Percentiles rank a stretch among this genome's conserved stretches.
Evolutionary conservation across 37 sponge, comb jelly and placozoan genomes (phyloP).

Genomic region (Amphimedon queenslandica): DNA sequence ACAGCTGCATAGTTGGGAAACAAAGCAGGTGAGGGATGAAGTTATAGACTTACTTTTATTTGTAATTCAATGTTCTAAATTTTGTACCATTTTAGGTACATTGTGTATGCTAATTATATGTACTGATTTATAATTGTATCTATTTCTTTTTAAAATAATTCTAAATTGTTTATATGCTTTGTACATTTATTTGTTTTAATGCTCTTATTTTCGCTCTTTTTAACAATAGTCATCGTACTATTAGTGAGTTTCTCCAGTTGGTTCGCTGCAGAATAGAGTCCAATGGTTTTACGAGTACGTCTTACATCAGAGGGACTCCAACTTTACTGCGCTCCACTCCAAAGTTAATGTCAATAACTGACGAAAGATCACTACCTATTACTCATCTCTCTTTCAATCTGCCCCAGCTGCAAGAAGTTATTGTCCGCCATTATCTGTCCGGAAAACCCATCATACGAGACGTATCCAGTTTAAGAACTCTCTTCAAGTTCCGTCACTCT

Average conservation of each 20-base stretch:
- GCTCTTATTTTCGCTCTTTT: not conserved
- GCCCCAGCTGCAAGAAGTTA: conserved; percentile 49
- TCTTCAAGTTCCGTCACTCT: conserved; percentile 56
- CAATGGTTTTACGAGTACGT: not conserved
- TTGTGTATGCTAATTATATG: too few species aligned
- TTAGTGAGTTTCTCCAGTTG: conserved; percentile 47
- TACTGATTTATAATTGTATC: not conserved
- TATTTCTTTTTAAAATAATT: not conserved
- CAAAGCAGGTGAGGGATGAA: conserved; percentile 14
- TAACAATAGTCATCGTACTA: conserved; percentile 48
- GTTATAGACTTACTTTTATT: not conserved
- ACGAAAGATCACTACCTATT: not conserved
- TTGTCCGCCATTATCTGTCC: conserved; percentile 54
- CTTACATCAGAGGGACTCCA: too few species aligned
- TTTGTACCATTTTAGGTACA: not conserved
- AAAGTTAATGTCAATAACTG: not conserved
- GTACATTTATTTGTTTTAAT: not conserved
- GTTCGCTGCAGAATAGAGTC: conserved; percentile 48
- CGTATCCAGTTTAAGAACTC: conserved; percentile 16
- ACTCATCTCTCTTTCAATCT: conserved; percentile 32
- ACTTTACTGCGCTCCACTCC: not conserved
- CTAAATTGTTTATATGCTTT: not conserved
- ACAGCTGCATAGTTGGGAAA: conserved; percentile 28
- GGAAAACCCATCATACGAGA: conserved; percentile 62
- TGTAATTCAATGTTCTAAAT: not conserved